Evolutionary conservation across 2,797 vertebrate genomes (phyloP).

Genomic region (Sebastes matsubarae): DNA sequence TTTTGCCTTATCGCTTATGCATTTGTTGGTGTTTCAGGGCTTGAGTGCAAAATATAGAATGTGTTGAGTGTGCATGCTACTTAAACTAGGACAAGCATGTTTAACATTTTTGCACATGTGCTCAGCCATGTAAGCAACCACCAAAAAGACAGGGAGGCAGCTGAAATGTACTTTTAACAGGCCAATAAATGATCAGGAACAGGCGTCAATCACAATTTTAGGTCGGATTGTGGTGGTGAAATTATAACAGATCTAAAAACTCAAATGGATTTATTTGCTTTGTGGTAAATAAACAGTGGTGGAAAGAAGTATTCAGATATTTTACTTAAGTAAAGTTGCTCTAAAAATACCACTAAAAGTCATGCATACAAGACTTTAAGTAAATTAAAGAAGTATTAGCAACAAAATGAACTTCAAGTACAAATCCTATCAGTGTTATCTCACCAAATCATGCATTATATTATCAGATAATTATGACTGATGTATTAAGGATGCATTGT

Average conservation of each 20-base stretch:
- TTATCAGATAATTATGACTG: neutral
- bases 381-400: neutral
- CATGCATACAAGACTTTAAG: neutral
- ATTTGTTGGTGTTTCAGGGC: constrained; percentile 51
- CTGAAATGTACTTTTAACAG: constrained; percentile 2
- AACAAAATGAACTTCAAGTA: neutral
- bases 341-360: neutral
- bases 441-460: neutral
- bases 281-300: neutral
- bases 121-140: constrained; percentile 15
- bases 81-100: constrained; percentile 38
- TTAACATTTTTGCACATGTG: constrained; percentile 1
- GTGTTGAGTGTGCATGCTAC: constrained; percentile 54
- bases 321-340: neutral
- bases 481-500: neutral
- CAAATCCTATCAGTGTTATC: neutral
- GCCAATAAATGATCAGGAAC: constrained; percentile 10
- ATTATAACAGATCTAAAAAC: neutral
- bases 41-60: constrained; percentile 50
- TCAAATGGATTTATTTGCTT: neutral
- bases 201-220: neutral
- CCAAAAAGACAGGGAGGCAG: constrained; percentile 13
- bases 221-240: neutral
- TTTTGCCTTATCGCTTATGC: constrained; percentile 61
- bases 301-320: neutral